These are phyloP conservation scores for Oreonectes daqikongensis DNA, from an alignment of 2,797 vertebrate species.

Conservation along the genomic window DNA sequence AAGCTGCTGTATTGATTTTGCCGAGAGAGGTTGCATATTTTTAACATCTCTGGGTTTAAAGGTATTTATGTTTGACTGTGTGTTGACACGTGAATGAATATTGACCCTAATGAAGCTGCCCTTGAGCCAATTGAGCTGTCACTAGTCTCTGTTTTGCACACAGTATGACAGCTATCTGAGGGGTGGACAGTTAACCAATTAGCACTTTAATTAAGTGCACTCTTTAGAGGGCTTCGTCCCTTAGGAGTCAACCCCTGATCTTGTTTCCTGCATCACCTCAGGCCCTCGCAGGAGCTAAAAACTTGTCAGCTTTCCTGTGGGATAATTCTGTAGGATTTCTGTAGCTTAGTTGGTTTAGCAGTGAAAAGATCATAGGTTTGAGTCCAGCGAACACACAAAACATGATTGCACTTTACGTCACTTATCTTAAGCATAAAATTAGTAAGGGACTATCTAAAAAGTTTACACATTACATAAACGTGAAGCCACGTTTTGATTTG, in stretches of 20 bases:
- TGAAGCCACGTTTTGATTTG: too few species aligned
- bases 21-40: constrained; percentile 8
- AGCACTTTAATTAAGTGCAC: constrained; percentile 65
- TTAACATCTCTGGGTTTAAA: not conserved
- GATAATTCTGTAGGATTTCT: constrained; percentile 5
- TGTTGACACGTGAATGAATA: constrained; percentile 41
- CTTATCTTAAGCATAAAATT: too few species aligned
- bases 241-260: constrained; percentile 60
- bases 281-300: constrained; percentile 48
- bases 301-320: constrained; percentile 12
- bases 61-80: constrained; percentile 33
- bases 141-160: constrained; percentile 31
- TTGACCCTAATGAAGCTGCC: constrained; percentile 42
- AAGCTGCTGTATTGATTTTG: constrained; percentile 42
- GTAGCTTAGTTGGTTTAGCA: not conserved
- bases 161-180: constrained; percentile 57
- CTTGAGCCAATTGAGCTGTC: constrained; percentile 35
- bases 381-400: too few species aligned
- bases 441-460: too few species aligned
- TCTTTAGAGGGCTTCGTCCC: constrained; percentile 50
- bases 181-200: constrained; percentile 68
- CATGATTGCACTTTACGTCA: too few species aligned
- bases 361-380: too few species aligned
- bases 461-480: too few species aligned
- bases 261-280: constrained; percentile 50